A percentile compares a stretch with the other conserved stretches of the same genome.
Conservation (phyloP, 2,888 invertebrate species). For the Leptura quadrifasciata region DNA sequence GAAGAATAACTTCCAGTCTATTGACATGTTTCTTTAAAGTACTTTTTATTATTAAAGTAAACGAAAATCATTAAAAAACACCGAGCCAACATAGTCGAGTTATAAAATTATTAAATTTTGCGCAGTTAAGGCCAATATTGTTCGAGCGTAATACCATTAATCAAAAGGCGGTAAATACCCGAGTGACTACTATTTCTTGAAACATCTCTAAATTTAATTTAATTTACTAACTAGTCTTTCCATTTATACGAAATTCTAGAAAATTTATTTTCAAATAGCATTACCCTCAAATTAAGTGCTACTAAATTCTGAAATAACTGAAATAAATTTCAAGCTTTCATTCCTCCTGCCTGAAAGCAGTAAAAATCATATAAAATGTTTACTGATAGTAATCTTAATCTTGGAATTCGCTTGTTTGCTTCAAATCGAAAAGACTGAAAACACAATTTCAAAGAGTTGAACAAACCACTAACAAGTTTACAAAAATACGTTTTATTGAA, state of each 20-base stretch:
- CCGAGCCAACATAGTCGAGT: too few relatives aligned
- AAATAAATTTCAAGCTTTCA: constrained; percentile 5
- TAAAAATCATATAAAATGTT: constrained; percentile 23
- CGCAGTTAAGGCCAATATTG: too few relatives aligned
- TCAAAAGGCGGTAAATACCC: too few relatives aligned
- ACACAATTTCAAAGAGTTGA: background rate
- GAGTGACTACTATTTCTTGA: too few relatives aligned
- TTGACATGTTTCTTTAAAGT: too few relatives aligned
- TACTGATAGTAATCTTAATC: constrained; percentile 8
- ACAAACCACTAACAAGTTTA: background rate
- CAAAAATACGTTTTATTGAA: constrained; percentile 1
- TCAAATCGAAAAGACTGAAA: constrained; percentile 9
- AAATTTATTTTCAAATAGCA: constrained; percentile 6
- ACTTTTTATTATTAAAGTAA: too few relatives aligned
- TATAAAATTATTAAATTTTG: too few relatives aligned
- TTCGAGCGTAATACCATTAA: too few relatives aligned
- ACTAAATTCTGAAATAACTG: constrained; percentile 7
- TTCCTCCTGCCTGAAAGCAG: constrained; percentile 9
- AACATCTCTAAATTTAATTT: too few relatives aligned
- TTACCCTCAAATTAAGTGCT: background rate
- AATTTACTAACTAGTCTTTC: background rate
- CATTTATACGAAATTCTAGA: background rate
- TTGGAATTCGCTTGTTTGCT: constrained; percentile 9
- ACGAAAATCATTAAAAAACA: too few relatives aligned
- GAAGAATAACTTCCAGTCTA: too few relatives aligned